Base-by-base conservation (phyloP, 1,140 invertebrate species). In the Ctenoplectra terminalis region DNA sequence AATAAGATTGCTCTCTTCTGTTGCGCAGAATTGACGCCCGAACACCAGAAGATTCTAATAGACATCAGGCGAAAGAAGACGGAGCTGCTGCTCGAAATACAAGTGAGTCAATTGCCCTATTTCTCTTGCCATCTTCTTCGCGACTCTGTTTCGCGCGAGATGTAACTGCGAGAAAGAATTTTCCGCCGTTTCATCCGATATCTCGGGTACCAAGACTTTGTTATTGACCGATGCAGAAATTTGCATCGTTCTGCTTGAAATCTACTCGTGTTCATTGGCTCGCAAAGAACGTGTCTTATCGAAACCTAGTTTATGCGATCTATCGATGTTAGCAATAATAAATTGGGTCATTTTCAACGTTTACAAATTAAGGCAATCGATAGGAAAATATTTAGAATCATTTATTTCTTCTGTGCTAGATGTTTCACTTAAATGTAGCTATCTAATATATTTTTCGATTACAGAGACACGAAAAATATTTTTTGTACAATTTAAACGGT, bases 81-180 rank as follows among this genome's bases (percentile, higher is more conserved):
- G 81, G 97, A 99, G 94, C 94, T 99, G 80, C 94, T 99, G 77
- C 94, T 97, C 74, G 98, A 99, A 95, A 99, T 99, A 90, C 97
- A 98, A 96, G 98, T 98, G 93, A 95, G 95, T 94, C 84, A 81
- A 58, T 63, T 80, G 58, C 17, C 13, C 40, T 26, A 17, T 71
- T 79, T 43, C 31, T 23, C 13, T 17, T 26, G 26, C 40, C 48
- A 8, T 63, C 43, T 54, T 48, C 43, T 31, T 72, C 34, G 26
- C 46, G 73, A 34, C 54, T 43, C 23, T 43, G 64, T 70, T 78
- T 31, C 17, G 34, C 48, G 61, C 9, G 26, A 73, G 48, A 46
- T 23, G 13, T 9, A 4, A 1, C 29, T 40, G 40, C 5, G 48
- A 20, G 8, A 75, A 20, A 58, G 40, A 20, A 31, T 50, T 74